Base-by-base conservation (phyloP, 2,797 vertebrate genomes). In the Notolabrus celidotus region DNA sequence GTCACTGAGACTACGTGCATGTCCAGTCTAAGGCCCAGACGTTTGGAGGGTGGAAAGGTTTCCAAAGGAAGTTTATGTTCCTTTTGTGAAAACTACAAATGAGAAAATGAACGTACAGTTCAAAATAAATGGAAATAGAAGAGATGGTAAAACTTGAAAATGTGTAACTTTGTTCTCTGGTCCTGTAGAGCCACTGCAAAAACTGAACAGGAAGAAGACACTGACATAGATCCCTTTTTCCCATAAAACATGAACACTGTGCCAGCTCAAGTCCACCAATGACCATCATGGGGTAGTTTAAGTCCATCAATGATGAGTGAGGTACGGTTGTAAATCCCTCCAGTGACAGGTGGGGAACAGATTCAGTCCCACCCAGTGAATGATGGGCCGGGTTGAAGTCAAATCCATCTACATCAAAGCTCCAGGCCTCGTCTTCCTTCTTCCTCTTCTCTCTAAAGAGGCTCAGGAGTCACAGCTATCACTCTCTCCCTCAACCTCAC, bases 381-480 rank as follows among this genome's bases (percentile, higher is more conserved):
- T 79, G 79, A 88, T 80, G 67, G 63, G 60, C 38, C 34, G 75
- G 84, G 80, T 16, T 70, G 52, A 70, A 78, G 81, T 77, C 84
- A 86, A 83, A 89, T 84, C 75, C 79, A 82, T 90, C 89, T 80
- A 87, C 78, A 85, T 88, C 86, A 84, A 87, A 86, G 87, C 80
- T 72, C 42, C 64, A 27, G 80, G 76, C 80, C 77, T 78, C n/a
- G 29, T 82, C 84, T 75, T 82, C 67, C 65, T 56, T 39, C 63
- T 68, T 76, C 46, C 57, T 29, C 20, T 43, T 39, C 71, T 83
- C 71, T 84, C 72, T 84, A 81, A 89, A 87, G 78, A 88, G 82
- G 81, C 90, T 87, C 84, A 64, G 74, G 88, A 91, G 84, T 75
- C 86, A 84, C 85, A 90, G 89, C 89, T 90, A 89, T 92, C 92